A percentile compares a stretch with the other conserved stretches of the same genome.
These are phyloP conservation scores for Lytechinus variegatus DNA, from an alignment of 35 echinoderm and acorn worm genomes.

Conservation along the genomic window DNA sequence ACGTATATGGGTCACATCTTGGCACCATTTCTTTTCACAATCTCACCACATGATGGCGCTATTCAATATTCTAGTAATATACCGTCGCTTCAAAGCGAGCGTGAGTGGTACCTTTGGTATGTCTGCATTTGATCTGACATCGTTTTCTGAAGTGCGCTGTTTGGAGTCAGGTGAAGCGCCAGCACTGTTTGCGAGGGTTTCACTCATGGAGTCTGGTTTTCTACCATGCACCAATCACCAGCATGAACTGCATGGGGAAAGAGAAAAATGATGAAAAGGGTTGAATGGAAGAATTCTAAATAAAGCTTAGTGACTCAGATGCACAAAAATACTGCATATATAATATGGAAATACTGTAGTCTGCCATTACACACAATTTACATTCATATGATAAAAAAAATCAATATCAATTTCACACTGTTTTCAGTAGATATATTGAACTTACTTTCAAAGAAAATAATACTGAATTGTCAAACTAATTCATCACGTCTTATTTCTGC, in stretches of 20 bases:
- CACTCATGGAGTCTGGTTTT: conserved; percentile 44
- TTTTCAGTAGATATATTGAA: too few species aligned
- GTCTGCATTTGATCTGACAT: conserved; percentile 21
- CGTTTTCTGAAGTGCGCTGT: conserved; percentile 48
- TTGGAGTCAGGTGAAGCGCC: conserved; percentile 42
- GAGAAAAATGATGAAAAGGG: not conserved
- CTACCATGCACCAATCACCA: conserved; percentile 16
- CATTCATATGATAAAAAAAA: not conserved
- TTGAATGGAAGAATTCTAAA: not conserved
- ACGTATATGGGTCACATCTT: too few species aligned
- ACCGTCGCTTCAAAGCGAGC: not conserved
- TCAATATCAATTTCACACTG: not conserved
- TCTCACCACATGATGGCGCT: too few species aligned
- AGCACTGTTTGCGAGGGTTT: conserved; percentile 37
- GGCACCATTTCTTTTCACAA: too few species aligned
- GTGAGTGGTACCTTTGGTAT: conserved; percentile 16
- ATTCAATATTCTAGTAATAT: too few species aligned
- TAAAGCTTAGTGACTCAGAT: not conserved
- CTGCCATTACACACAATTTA: not conserved
- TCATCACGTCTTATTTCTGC: too few species aligned
- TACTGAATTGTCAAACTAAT: too few species aligned
- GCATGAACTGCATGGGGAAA: not conserved
- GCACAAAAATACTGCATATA: not conserved
- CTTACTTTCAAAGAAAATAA: too few species aligned
- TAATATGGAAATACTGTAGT: not conserved